Conservation (phyloP, 2,113 vertebrate species). For the Pachycephala philippinensis region DNA sequence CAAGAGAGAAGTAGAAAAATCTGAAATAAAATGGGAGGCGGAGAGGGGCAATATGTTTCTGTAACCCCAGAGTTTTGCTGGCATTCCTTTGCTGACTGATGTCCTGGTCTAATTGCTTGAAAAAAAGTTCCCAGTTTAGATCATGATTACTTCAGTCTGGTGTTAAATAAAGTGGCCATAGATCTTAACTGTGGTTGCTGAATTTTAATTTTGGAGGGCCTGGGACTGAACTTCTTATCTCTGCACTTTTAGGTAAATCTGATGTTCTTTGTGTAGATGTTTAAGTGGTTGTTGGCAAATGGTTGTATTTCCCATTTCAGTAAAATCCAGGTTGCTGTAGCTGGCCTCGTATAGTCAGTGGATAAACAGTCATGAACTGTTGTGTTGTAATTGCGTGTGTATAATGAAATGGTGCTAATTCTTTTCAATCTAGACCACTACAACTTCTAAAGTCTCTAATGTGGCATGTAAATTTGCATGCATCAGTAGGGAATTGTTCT, state of each 20-base stretch:
- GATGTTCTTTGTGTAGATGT: fast-evolving
- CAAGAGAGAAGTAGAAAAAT: neutral
- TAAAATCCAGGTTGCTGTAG: neutral
- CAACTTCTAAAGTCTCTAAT: neutral
- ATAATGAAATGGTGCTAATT: neutral
- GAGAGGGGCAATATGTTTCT: neutral
- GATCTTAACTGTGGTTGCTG: neutral
- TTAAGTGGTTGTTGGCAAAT: neutral
- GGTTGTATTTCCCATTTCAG: neutral
- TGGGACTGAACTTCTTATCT: neutral
- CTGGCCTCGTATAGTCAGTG: neutral
- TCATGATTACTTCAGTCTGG: neutral
- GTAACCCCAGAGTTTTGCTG: neutral
- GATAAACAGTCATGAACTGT: neutral
- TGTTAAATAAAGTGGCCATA: neutral
- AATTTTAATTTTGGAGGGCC: neutral
- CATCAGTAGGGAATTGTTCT: neutral
- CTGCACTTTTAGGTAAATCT: neutral
- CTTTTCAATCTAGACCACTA: neutral
- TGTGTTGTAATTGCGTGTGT: neutral
- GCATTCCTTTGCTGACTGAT: neutral
- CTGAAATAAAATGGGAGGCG: neutral
- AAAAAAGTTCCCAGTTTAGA: neutral
- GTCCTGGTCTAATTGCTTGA: neutral
- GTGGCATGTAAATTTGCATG: neutral